Conservation (phyloP, 1,140 invertebrate genomes). For the Tetramorium simillimum region DNA sequence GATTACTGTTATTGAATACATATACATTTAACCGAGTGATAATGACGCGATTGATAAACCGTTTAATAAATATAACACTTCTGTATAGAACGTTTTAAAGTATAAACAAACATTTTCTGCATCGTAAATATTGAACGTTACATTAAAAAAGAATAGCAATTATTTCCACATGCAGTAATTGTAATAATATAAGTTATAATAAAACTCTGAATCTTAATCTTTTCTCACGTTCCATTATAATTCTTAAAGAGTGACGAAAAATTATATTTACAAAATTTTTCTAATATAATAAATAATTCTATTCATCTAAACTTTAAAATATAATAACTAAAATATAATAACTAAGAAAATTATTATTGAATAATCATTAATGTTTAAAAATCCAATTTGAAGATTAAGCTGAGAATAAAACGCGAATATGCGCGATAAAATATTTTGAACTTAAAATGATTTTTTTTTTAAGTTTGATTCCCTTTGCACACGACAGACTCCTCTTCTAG, state of each 20-base stretch:
- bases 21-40: neutral
- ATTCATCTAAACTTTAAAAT: neutral
- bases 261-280: neutral
- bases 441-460: neutral
- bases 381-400: neutral
- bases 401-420: neutral
- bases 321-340: neutral
- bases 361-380: neutral
- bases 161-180: neutral
- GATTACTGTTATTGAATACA: constrained; percentile 32
- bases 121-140: neutral
- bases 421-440: neutral
- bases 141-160: neutral
- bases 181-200: neutral
- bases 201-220: neutral
- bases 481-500: neutral
- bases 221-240: neutral
- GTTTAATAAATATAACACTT: neutral
- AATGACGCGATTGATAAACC: neutral
- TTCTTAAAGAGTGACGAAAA: neutral
- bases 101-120: neutral
- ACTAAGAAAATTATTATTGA: neutral
- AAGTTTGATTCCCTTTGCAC: neutral
- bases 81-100: neutral
- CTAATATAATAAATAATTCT: neutral